Base-by-base conservation (phyloP, 2,113 vertebrate species). In the Sinocyclocheilus maitianheensis region DNA sequence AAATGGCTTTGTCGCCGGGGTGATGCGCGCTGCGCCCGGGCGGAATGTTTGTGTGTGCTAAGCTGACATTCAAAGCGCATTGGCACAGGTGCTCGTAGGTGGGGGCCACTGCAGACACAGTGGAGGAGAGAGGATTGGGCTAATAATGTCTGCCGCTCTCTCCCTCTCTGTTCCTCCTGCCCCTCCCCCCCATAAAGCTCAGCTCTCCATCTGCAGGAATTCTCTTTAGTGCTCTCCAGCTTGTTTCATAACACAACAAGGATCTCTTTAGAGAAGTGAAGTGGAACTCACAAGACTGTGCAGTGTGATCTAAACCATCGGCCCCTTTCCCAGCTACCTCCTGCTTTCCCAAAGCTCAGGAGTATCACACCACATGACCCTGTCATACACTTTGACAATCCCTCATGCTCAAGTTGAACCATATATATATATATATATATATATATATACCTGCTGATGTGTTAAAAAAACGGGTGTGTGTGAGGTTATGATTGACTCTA, bases 1-100 rank as follows among this genome's bases (percentile, higher is more conserved):
- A 95, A 94, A 91, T 93, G 95, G 94, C 94, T 96, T 94, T 93
- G 95, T 97, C 93, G 93, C 95, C 91, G 74, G 93, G 95, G 96
- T 88, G 43, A 95, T 95, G 92, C 92, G 90, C 77, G 85, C 90
- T 89, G 92, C 87, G 85, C 84, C 78, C 82, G 22, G 75, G 58
- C 81, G 94, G 94, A 96, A 95, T 95, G 93, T 93, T 91, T 90
- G 93, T 91, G 87, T 89, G 88, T 90, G 87, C 90, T 43, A 91
- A 92, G 91, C 91, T 93, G 93, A 94, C 94, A 91, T 95, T 94
- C 86, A 91, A 91, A 90, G 90, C 91, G 74, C 85, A 74, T 92
- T 83, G 84, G 92, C 91, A 37, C 40, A 77, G 10, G 18, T 69
- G 18, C 43, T 85, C 90, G 75, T 40, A 86, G 90, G 67, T 65